phyloP scores from a whole-genome alignment of 2,797 vertebrate genomes.

The Sebastolobus alascanus region DNA sequence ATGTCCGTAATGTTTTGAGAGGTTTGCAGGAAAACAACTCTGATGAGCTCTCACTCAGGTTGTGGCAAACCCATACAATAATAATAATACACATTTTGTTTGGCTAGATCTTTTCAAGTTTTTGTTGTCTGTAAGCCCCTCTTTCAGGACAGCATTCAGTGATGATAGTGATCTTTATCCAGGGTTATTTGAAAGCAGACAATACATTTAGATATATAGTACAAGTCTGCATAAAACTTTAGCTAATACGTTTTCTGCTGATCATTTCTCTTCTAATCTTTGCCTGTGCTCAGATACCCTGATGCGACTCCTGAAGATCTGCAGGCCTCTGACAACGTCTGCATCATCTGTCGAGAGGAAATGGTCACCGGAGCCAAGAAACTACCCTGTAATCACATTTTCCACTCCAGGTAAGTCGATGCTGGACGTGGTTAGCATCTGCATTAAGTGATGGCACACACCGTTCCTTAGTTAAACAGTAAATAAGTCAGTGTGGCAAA shows the following conservation, averaged over 20 bases:
- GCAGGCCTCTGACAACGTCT: constrained; percentile 94
- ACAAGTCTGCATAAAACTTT: not conserved
- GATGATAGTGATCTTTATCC: not conserved
- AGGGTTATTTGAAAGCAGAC: not conserved
- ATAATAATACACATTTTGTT: not conserved
- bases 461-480: not conserved
- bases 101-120: no score
- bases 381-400: constrained; percentile 97
- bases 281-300: constrained; percentile 86
- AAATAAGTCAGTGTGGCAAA: not conserved
- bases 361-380: constrained; percentile 98
- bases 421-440: not conserved
- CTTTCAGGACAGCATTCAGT: not conserved
- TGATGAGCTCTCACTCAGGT: not conserved
- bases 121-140: not conserved
- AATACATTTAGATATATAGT: not conserved
- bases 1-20: not conserved
- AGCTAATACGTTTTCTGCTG: not conserved
- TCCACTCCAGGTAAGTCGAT: constrained; percentile 92
- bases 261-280: not conserved
- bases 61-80: not conserved
- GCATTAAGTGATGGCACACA: not conserved
- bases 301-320: constrained; percentile 96
- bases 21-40: not conserved
- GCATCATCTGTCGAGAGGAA: constrained; percentile 97